phyloP scores from a whole-genome alignment of 2,797 vertebrate genomes.

The Hyperoplus immaculatus region DNA sequence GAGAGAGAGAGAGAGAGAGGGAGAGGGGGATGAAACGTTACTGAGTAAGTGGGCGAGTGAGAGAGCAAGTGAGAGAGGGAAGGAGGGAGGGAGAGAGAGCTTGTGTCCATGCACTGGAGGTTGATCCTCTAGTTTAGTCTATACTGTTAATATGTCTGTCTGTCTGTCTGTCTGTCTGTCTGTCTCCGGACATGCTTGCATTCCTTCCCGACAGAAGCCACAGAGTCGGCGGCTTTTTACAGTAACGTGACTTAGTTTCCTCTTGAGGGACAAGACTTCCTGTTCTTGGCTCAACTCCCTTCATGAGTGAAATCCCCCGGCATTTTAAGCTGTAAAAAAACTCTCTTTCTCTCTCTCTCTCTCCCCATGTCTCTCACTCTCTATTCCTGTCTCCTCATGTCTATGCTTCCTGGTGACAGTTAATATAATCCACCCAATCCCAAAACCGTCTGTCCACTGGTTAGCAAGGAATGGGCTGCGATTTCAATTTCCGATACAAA shows the following conservation, averaged over 20 bases:
- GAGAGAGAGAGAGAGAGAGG: slow-evolving; percentile 31
- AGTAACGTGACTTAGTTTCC: slow-evolving; percentile 63
- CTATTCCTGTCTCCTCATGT: slow-evolving; percentile 20
- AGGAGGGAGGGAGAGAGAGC: slow-evolving; percentile 33
- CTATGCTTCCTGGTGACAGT: slow-evolving; percentile 31
- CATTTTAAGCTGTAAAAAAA: slow-evolving; percentile 23
- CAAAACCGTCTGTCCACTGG: slow-evolving; percentile 22
- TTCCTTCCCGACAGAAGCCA: slow-evolving; percentile 72
- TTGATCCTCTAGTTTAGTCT: slow-evolving; percentile 56
- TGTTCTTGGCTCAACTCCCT: slow-evolving; percentile 62
- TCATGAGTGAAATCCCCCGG: slow-evolving; percentile 42
- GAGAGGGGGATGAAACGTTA: slow-evolving; percentile 66
- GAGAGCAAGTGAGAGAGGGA: slow-evolving; percentile 49
- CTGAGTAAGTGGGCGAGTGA: slow-evolving; percentile 69
- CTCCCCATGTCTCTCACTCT: neutral
- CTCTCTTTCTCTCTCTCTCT: neutral
- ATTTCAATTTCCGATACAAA: slow-evolving; percentile 39
- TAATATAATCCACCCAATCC: slow-evolving; percentile 38
- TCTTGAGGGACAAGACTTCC: slow-evolving; percentile 70
- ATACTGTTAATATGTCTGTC: slow-evolving; percentile 50
- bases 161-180: slow-evolving; percentile 70
- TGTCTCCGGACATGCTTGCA: slow-evolving; percentile 59
- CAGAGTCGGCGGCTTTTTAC: slow-evolving; percentile 66
- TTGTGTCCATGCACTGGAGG: slow-evolving; percentile 52
- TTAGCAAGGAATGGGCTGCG: slow-evolving; percentile 28